A percentile compares a stretch with the other conserved stretches of the same genome.
phyloP scores from a whole-genome alignment of 1,140 invertebrate species.

The Drosophila kikkawai region DNA sequence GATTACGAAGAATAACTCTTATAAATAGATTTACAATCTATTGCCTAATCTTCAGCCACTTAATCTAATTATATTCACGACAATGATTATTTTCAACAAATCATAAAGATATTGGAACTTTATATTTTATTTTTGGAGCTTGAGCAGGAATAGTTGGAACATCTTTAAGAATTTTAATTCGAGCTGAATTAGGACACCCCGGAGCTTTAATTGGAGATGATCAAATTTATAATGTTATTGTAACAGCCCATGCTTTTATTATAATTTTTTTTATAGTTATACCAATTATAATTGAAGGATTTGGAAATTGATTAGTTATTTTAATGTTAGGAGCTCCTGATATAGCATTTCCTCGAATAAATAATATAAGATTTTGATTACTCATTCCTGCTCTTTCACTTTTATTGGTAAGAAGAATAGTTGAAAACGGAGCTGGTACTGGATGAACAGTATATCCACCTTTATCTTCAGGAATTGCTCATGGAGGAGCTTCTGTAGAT shows the following conservation, averaged over 20 bases:
- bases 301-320: slow-evolving; percentile 92
- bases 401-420: slow-evolving; percentile 86
- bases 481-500: slow-evolving; percentile 88
- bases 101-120: slow-evolving; percentile 91
- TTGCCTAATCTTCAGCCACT: slow-evolving; percentile 86
- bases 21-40: slow-evolving; percentile 87
- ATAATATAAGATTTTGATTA: slow-evolving; percentile 92
- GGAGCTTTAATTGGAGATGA: slow-evolving; percentile 88
- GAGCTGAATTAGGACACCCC: slow-evolving; percentile 88
- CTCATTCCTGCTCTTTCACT: slow-evolving; percentile 88
- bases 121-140: slow-evolving; percentile 90
- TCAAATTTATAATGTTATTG: slow-evolving; percentile 90
- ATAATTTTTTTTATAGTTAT: slow-evolving; percentile 93
- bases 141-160: slow-evolving; percentile 89
- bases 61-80: slow-evolving; percentile 83
- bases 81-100: slow-evolving; percentile 89
- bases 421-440: slow-evolving; percentile 88
- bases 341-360: slow-evolving; percentile 91
- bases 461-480: slow-evolving; percentile 86
- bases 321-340: slow-evolving; percentile 90
- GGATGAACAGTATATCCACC: slow-evolving; percentile 90
- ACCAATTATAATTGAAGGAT: slow-evolving; percentile 91
- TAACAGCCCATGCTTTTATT: slow-evolving; percentile 90
- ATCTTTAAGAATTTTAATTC: slow-evolving; percentile 88
- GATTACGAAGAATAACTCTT: slow-evolving; percentile 85